phyloP scores from a whole-genome alignment of 2,888 invertebrate genomes.

The Campaea margaritaria region DNA sequence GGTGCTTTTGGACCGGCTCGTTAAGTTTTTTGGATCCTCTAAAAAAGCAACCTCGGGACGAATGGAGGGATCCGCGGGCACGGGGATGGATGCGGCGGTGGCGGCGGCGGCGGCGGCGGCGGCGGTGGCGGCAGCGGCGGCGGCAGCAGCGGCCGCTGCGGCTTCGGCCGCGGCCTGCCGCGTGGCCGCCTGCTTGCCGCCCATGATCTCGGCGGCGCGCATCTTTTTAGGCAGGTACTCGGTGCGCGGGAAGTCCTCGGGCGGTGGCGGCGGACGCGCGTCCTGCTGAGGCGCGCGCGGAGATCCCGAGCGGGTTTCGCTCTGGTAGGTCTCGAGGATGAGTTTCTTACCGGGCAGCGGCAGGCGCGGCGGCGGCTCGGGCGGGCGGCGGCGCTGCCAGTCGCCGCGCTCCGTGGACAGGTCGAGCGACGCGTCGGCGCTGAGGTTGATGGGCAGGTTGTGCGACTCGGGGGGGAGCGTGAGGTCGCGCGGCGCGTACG shows the following conservation, averaged over 20 bases:
- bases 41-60: slow-evolving; percentile 79
- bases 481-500: slow-evolving; percentile 66
- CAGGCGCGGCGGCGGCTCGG: slow-evolving; percentile 67
- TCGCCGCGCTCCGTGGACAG: slow-evolving; percentile 73
- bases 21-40: slow-evolving; percentile 85
- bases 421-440: slow-evolving; percentile 79
- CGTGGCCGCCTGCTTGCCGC: slow-evolving; percentile 72
- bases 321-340: slow-evolving; percentile 80
- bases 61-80: slow-evolving; percentile 50
- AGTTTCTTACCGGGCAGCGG: slow-evolving; percentile 81
- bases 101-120: slow-evolving; percentile 47
- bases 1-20: slow-evolving; percentile 84
- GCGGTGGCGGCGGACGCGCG: slow-evolving; percentile 40
- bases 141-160: slow-evolving; percentile 61
- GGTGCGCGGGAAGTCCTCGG: slow-evolving; percentile 64
- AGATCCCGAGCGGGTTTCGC: slow-evolving; percentile 67
- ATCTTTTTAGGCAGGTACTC: slow-evolving; percentile 83
- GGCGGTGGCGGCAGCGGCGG: slow-evolving; percentile 52
- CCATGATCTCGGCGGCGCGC: slow-evolving; percentile 80
- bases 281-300: slow-evolving; percentile 53
- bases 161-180: slow-evolving; percentile 54
- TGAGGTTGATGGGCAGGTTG: slow-evolving; percentile 81
- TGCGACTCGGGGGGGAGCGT: slow-evolving; percentile 64
- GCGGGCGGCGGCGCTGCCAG: slow-evolving; percentile 73
- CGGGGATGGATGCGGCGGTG: slow-evolving; percentile 44